Evolutionary conservation across 2,888 invertebrate species (phyloP).

Genomic region (Coenonympha arcania): DNA sequence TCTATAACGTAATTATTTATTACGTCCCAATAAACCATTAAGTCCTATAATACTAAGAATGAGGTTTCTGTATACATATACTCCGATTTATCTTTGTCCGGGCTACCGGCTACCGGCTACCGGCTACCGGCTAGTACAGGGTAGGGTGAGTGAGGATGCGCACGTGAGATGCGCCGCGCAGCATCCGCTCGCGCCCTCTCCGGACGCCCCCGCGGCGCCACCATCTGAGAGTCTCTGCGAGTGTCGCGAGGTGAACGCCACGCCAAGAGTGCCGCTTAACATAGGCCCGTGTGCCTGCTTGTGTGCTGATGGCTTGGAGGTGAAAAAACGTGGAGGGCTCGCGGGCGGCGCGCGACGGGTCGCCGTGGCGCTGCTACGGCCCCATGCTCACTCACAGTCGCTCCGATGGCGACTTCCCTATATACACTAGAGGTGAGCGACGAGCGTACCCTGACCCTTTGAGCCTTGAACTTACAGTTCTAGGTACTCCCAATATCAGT

Average conservation of each 20-base stretch:
- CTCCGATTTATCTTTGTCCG: slow-evolving; percentile 5
- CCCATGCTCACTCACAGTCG: slow-evolving; percentile 88
- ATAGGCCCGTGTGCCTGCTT: slow-evolving; percentile 45
- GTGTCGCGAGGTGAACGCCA: slow-evolving; percentile 48
- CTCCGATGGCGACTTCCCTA: slow-evolving; percentile 89
- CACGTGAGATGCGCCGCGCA: slow-evolving; percentile 67
- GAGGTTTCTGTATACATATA: slow-evolving; percentile 11
- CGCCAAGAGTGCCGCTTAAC: slow-evolving; percentile 33
- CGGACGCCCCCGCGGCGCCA: slow-evolving; percentile 63
- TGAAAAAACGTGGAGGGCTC: slow-evolving; percentile 72
- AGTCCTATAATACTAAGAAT: no score
- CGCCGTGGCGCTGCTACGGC: slow-evolving; percentile 77
- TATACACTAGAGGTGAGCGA: slow-evolving; percentile 86
- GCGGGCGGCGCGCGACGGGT: slow-evolving; percentile 66
- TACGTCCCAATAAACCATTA: no score
- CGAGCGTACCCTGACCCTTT: slow-evolving; percentile 50
- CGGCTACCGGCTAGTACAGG: slow-evolving; percentile 7
- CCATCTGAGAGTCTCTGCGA: slow-evolving; percentile 54
- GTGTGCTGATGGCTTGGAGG: slow-evolving; percentile 60
- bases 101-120: slow-evolving; percentile 13
- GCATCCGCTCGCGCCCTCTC: slow-evolving; percentile 53
- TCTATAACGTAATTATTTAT: no score
- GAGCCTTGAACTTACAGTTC: slow-evolving; percentile 15
- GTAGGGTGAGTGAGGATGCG: slow-evolving; percentile 65
- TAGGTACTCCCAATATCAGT: background rate